phyloP scores from a whole-genome alignment of 2,888 invertebrate species.

The Pseudolycoriella hygida region DNA sequence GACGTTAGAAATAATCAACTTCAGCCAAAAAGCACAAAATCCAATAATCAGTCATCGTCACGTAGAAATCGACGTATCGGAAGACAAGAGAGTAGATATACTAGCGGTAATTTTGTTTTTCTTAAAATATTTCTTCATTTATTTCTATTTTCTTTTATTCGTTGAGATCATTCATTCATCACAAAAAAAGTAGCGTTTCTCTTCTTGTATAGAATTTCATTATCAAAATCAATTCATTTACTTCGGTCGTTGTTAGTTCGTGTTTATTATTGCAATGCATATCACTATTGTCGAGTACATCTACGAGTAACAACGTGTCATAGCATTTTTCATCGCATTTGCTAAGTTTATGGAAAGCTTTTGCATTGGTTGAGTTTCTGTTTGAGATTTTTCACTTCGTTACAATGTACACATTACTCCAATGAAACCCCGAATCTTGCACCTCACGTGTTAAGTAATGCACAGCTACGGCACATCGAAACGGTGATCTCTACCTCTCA shows the following conservation, averaged over 20 bases:
- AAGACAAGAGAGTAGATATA: constrained; percentile 18
- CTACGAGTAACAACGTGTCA: too few relatives aligned
- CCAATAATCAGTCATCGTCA: constrained; percentile 3
- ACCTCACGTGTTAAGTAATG: too few relatives aligned
- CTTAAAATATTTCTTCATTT: background rate
- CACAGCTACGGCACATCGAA: too few relatives aligned
- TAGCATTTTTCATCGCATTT: too few relatives aligned
- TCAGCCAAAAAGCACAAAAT: constrained; percentile 4
- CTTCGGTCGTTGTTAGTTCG: background rate
- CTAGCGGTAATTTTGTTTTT: constrained; percentile 16
- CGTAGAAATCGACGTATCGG: constrained; percentile 15
- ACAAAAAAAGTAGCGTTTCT: background rate
- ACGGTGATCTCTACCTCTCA: too few relatives aligned
- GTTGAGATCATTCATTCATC: background rate
- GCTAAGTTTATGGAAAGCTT: too few relatives aligned
- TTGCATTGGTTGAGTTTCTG: too few relatives aligned
- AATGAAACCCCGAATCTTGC: too few relatives aligned
- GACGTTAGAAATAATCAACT: constrained; percentile 1
- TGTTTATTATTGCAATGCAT: background rate
- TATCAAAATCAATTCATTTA: too few relatives aligned
- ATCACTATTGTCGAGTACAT: background rate
- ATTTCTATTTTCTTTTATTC: background rate
- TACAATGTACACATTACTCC: too few relatives aligned
- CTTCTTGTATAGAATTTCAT: background rate
- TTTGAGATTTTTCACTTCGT: too few relatives aligned